Percentiles rank a stretch among this genome's conserved stretches.
Evolutionary conservation across 1,140 invertebrate genomes (phyloP).

Genomic region (Chrysoperla carnea): DNA sequence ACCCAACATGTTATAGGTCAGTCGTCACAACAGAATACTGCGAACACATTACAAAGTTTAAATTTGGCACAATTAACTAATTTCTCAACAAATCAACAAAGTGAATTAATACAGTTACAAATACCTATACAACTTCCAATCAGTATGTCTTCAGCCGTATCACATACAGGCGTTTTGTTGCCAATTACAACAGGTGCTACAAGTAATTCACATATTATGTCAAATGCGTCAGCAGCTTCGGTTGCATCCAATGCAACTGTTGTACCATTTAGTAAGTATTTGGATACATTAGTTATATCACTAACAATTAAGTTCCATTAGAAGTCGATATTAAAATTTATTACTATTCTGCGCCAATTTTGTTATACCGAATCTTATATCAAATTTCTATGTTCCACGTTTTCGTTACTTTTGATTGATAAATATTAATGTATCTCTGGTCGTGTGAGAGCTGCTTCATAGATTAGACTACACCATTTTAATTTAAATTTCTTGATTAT

Average conservation of each 20-base stretch:
- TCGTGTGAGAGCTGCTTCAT: no score
- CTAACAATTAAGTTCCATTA: no score
- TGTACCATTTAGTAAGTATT: no score
- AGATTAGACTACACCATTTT: no score
- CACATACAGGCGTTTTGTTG: conserved; percentile 19
- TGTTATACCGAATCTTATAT: no score
- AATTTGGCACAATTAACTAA: conserved; percentile 57
- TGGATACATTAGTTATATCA: no score
- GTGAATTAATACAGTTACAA: conserved; percentile 48
- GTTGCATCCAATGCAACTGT: not conserved
- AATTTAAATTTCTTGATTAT: no score
- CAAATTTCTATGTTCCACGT: no score
- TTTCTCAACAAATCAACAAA: conserved; percentile 51
- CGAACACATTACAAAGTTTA: conserved; percentile 48
- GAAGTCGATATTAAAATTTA: no score
- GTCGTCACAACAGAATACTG: conserved; percentile 18
- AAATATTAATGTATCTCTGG: no score
- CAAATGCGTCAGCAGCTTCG: conserved; percentile 7
- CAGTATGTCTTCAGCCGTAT: conserved; percentile 33
- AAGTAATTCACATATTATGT: conserved; percentile 4
- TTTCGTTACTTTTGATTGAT: no score
- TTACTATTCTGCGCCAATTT: no score
- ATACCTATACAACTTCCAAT: conserved; percentile 62
- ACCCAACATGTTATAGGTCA: conserved; percentile 11
- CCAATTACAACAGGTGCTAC: conserved; percentile 25